Base-by-base conservation (phyloP, 2,113 vertebrate species). In the Campylomormyrus numenius region DNA sequence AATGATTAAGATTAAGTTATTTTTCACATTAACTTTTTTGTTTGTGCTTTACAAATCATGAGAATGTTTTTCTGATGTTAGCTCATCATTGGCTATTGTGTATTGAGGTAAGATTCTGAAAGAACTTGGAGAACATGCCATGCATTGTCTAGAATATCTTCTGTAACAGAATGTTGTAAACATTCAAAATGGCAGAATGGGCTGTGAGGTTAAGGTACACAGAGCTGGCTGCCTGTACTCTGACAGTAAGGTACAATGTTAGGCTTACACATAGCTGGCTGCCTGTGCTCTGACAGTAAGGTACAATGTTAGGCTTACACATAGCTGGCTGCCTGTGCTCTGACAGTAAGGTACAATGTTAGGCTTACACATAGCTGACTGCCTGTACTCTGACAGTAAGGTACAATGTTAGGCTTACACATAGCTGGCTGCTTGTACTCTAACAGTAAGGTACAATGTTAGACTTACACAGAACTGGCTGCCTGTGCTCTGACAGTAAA, bases 401-500 rank as follows among this genome's bases (percentile, higher is more conserved):
- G 27, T 85, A 74, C 2, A 88, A 56, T 56, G 19, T 56, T 56
- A 21, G 53, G 53, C 21, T 24, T 83, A 5, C 77, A 21, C 56
- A 90, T 13, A 53, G 1, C 52, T 53, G 53, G 53, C 53, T 56
- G 53, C 19, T 1, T 56, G 53, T 56, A 1, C 19, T 56, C 53
- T 21, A 5, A 56, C 19, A 56, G 53, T 46, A 31, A 62, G 15
- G 9, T 85, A 74, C 19, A 88, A 58, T 58, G 56, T 58, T 58
- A 24, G 56, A 7, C 24, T 58, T 58, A 96, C 95, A 45, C 93
- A 19, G 86, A 17, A 0, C 92, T 90, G 0, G 89, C 35, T 8
- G 94, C 92, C 66, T 93, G 90, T 1, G 94, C 95, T 48, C 91
- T 24, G 6, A 93, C 91, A 1, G 48, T 19, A 17, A 96, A 87